Conservation (phyloP, 1,140 invertebrate species). For the Armadillidium nasatum region DNA sequence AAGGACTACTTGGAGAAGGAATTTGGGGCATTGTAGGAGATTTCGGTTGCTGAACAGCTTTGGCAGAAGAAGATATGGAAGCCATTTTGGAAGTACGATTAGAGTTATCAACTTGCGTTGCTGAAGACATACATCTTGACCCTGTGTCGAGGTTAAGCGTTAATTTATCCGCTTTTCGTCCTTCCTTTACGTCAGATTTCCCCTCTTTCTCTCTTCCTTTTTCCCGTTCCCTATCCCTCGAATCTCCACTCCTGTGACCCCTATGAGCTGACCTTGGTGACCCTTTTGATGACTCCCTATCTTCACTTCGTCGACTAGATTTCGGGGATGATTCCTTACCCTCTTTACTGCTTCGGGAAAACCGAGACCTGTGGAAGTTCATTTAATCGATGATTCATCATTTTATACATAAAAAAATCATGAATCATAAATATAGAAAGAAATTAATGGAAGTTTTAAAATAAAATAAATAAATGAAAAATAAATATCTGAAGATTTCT, state of each 20-base stretch:
- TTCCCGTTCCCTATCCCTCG: conserved; percentile 26
- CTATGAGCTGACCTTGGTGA: conserved; percentile 40
- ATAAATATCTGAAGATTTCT: too few relatives aligned
- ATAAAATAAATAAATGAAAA: too few relatives aligned
- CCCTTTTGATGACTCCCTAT: conserved; percentile 33
- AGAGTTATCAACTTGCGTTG: conserved; percentile 33
- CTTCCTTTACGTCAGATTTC: conserved; percentile 26
- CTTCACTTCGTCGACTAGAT: conserved; percentile 38
- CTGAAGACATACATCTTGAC: conserved; percentile 33
- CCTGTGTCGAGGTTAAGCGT: conserved; percentile 21
- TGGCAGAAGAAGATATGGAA: not conserved
- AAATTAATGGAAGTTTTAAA: too few relatives aligned
- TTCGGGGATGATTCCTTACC: conserved; percentile 40
- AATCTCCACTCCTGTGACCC: conserved; percentile 31
- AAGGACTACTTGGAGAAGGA: conserved; percentile 38
- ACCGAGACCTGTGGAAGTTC: conserved; percentile 32
- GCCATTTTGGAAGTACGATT: conserved; percentile 25
- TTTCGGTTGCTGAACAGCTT: conserved; percentile 7
- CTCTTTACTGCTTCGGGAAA: conserved; percentile 40
- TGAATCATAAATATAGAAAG: too few relatives aligned
- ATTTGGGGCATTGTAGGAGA: conserved; percentile 29
- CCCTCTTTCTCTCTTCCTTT: conserved; percentile 30
- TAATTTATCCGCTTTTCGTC: conserved; percentile 20
- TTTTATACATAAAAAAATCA: too few relatives aligned
- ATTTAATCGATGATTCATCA: too few relatives aligned